Conservation (phyloP, 2,888 invertebrate species). For the Drosophila kuntzei region DNA sequence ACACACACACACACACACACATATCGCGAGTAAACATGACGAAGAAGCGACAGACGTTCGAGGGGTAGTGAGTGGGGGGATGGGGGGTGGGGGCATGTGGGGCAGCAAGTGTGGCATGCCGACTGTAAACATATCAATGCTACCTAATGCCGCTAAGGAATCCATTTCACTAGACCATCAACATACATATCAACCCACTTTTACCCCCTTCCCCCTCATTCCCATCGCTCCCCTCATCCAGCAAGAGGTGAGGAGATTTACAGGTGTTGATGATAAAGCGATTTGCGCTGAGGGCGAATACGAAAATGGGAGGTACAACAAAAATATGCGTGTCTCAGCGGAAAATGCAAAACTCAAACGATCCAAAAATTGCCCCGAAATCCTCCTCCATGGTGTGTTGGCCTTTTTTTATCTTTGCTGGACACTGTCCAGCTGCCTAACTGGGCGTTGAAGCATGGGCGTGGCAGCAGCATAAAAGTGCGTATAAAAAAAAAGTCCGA, state of each 20-base stretch:
- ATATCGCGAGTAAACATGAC: slow-evolving; percentile 31
- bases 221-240: too few relatives aligned
- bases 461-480: slow-evolving; percentile 19
- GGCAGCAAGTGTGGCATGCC: not conserved
- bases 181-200: slow-evolving; percentile 29
- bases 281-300: slow-evolving; percentile 45
- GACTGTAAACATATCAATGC: slow-evolving; percentile 71
- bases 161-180: slow-evolving; percentile 57
- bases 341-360: slow-evolving; percentile 32
- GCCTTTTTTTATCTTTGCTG: slow-evolving; percentile 16
- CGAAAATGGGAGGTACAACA: not conserved
- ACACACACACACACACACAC: slow-evolving; percentile 5
- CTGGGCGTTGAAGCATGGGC: slow-evolving; percentile 10
- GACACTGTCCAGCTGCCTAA: slow-evolving; percentile 9
- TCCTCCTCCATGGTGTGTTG: slow-evolving; percentile 22
- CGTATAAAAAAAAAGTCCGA: not conserved
- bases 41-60: not conserved
- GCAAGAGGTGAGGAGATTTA: slow-evolving; percentile 8
- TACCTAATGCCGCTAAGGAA: slow-evolving; percentile 42
- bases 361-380: slow-evolving; percentile 34
- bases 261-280: slow-evolving; percentile 74
- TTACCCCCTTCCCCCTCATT: not conserved
- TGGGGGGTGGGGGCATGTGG: not conserved
- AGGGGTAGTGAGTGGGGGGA: not conserved
- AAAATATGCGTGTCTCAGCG: slow-evolving; percentile 61